A percentile compares a stretch with the other conserved stretches of the same genome.
phyloP scores from a whole-genome alignment of 2,113 vertebrate species.

The Corythaixoides concolor region DNA sequence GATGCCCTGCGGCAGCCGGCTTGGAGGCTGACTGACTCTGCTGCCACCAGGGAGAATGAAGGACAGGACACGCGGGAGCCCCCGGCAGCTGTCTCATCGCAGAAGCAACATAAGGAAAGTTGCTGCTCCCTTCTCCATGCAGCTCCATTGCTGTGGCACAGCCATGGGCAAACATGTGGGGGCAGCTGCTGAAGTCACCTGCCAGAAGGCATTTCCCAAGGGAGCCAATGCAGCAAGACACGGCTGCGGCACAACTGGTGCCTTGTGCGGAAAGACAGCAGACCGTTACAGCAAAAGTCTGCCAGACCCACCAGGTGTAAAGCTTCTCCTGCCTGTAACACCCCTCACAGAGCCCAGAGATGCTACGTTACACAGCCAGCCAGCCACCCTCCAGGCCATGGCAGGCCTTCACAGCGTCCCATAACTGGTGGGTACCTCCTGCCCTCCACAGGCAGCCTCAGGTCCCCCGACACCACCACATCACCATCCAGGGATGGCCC shows the following conservation, averaged over 20 bases:
- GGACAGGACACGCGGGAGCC: not conserved
- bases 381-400: not conserved
- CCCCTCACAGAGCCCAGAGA: not conserved
- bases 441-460: not conserved
- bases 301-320: accelerated
- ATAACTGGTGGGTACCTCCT: not conserved
- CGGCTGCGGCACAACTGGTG: not conserved
- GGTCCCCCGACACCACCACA: not conserved
- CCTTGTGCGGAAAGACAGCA: not conserved
- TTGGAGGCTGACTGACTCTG: not conserved
- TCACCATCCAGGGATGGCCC: not conserved
- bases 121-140: not conserved
- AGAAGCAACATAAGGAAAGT: not conserved
- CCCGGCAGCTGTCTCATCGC: not conserved
- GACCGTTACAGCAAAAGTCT: not conserved
- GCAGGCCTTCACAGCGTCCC: not conserved
- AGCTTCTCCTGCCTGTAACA: not conserved
- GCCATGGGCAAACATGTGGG: accelerated
- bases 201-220: not conserved
- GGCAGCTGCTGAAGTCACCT: not conserved
- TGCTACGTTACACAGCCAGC: accelerated
- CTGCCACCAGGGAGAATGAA: not conserved
- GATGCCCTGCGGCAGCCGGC: not conserved
- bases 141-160: not conserved
- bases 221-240: accelerated